Evolutionary conservation across 2,888 invertebrate genomes (phyloP).

Genomic region (Tortrix viridana): DNA sequence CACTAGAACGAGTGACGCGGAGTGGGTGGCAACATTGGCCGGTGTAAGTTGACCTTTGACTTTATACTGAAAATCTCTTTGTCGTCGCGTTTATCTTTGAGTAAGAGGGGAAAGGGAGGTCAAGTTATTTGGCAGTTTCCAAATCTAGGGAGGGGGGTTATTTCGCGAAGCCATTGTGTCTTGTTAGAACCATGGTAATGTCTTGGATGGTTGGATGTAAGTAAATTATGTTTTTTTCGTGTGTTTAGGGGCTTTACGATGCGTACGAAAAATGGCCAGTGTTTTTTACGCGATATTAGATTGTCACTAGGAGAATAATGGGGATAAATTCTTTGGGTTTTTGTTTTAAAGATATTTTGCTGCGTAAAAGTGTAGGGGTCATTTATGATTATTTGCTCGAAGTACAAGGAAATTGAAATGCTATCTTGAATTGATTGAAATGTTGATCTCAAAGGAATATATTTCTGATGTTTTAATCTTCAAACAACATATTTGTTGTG

Average conservation of each 20-base stretch:
- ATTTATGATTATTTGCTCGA: too few species aligned
- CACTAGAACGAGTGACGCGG: conserved; percentile 72
- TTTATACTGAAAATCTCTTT: conserved; percentile 42
- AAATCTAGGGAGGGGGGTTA: conserved; percentile 64
- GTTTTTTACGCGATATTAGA: conserved; percentile 40
- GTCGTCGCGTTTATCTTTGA: conserved; percentile 7
- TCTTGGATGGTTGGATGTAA: conserved; percentile 78
- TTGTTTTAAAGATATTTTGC: neutral
- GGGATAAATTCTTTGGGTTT: neutral
- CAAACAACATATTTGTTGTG: too few species aligned
- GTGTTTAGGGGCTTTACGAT: conserved; percentile 49
- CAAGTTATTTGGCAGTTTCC: conserved; percentile 51
- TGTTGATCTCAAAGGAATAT: too few species aligned
- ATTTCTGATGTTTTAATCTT: too few species aligned
- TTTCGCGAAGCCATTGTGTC: conserved; percentile 79
- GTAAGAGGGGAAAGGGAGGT: conserved; percentile 47
- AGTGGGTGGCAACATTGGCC: conserved; percentile 57
- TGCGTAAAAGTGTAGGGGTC: too few species aligned
- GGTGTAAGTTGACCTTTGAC: conserved; percentile 56
- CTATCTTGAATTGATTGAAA: too few species aligned
- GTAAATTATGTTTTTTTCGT: conserved; percentile 78
- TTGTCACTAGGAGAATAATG: conserved; percentile 29
- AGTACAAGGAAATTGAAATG: too few species aligned
- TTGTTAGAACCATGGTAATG: conserved; percentile 78
- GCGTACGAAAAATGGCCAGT: conserved; percentile 43